These are phyloP conservation scores for Chaetodon auriga DNA, from an alignment of 2,113 vertebrate genomes.

Conservation along the genomic window DNA sequence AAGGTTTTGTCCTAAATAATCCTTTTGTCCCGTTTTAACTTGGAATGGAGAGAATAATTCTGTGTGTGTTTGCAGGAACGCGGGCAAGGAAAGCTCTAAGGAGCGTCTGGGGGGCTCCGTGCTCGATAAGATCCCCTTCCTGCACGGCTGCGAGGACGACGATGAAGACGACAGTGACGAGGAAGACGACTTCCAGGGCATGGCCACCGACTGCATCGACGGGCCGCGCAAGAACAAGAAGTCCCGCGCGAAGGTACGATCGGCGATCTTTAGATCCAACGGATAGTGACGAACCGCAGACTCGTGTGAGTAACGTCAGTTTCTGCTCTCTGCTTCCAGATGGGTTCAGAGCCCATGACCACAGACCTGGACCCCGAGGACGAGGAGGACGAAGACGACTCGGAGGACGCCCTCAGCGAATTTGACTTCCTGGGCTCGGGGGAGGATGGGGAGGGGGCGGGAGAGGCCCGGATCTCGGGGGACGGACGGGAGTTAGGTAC, in stretches of 20 bases:
- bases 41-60: background rate
- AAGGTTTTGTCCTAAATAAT: background rate
- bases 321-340: slow-evolving; percentile 69
- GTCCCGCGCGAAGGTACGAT: slow-evolving; percentile 82
- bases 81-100: slow-evolving; percentile 87
- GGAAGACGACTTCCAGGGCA: slow-evolving; percentile 89
- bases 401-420: slow-evolving; percentile 91
- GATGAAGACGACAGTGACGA: slow-evolving; percentile 94
- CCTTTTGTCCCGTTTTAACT: background rate
- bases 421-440: slow-evolving; percentile 93
- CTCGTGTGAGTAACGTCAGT: background rate
- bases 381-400: slow-evolving; percentile 92
- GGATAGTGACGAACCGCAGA: background rate
- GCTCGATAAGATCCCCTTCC: slow-evolving; percentile 90
- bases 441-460: slow-evolving; percentile 90
- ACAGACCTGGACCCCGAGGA: slow-evolving; percentile 91
- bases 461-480: slow-evolving; percentile 86
- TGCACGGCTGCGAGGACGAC: slow-evolving; percentile 89
- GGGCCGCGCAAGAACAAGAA: slow-evolving; percentile 88
- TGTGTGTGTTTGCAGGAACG: slow-evolving; percentile 83
- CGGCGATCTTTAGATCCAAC: background rate
- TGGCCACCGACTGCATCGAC: slow-evolving; percentile 85
- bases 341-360: slow-evolving; percentile 86
- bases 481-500: slow-evolving; percentile 91
- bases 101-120: slow-evolving; percentile 84